Base-by-base conservation (phyloP, 2,113 vertebrate genomes). In the Cololabis saira region DNA sequence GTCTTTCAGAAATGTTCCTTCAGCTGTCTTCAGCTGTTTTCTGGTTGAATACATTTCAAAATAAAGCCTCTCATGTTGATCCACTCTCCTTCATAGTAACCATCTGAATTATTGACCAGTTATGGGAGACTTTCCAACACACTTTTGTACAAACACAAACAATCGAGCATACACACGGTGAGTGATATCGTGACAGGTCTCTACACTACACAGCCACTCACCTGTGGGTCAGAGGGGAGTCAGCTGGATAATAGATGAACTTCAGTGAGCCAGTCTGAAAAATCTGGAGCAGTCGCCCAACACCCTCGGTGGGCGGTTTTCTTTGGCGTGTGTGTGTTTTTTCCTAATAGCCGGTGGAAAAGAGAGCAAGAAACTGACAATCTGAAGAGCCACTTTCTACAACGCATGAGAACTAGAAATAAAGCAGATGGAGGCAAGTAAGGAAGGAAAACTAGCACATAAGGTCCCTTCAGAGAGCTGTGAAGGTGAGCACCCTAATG, bases 181-280 rank as follows among this genome's bases (percentile, higher is more conserved):
- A 78, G 70, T 81, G 74, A 83, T 82, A 60, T 73, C 67, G 58
- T 65, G 30, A 48, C 54, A 52, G 63, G 67, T 61, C 56, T 70
- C 48, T 64, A 57, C 43, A 72, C 71, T 61, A 55, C 69, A 73
- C 51, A 48, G 63, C 16, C 71, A 62, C 51, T 27, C 66, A 80
- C 50, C 52, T 50, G 3, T 62, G 70, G 89, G 90, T 91, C 87
- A 81, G 41, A 15, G 41, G 61, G 75, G 76, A 74, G 83, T 74
- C 85, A 83, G 71, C 54, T 90, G 67, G 85, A 91, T 90, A 88
- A 91, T 87, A 63, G 83, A 92, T 90, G 85, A 91, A 74, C 43
- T 40, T 60, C 61, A 70, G 69, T 69, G 68, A 78, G 53, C 61
- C 76, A 58, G 69, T 57, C 30, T 8, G 67, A 48, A 80, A n/a